Base-by-base conservation (phyloP, 1,140 invertebrate genomes). In the Apis laboriosa region DNA sequence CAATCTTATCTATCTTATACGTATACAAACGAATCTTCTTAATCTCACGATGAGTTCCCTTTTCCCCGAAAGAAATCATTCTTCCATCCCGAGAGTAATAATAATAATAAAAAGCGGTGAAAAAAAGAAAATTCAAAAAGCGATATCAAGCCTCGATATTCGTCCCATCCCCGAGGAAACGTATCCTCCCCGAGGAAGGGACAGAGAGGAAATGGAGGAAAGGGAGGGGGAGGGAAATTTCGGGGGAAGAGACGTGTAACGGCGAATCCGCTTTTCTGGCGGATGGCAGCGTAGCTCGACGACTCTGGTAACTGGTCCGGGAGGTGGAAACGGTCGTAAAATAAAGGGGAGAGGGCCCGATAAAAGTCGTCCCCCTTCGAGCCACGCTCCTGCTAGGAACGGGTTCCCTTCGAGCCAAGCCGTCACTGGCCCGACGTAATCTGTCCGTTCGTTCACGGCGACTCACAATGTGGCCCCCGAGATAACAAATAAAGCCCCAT, bases 401-500 rank as follows among this genome's bases (percentile, higher is more conserved):
- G 77, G 86, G 92, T 93, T 93, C 90, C 90, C 90, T 88, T 90
- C 90, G 87, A 90, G 91, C 91, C 90, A 84, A 89, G 91, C 91
- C 91, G 92, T 93, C 92, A 92, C 91, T 93, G 91, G 92, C 91
- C 92, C 92, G 90, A 92, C 92, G 91, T 94, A 94, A 94, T 94
- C 93, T 94, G 93, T 94, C 92, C 93, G 92, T 93, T 93, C 92
- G 92, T 94, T 94, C 93, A 92, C 92, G 91, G 91, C 92, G 92
- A 93, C 92, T 93, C 93, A 94, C 94, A 94, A 94, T 94, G 93
- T 94, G 93, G 94, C 93, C 93, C 93, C 93, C 93, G 93, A 94
- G 93, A 94, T 94, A 94, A 94, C 93, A 94, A 94, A 94, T 94
- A 94, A 94, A 94, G 93, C 94, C 92, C 94, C 92, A 94, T 94